Evolutionary conservation across 2,113 vertebrate species (phyloP), one percentile per base, ranked within the genome.

Genomic region (Mobula birostris): DNA sequence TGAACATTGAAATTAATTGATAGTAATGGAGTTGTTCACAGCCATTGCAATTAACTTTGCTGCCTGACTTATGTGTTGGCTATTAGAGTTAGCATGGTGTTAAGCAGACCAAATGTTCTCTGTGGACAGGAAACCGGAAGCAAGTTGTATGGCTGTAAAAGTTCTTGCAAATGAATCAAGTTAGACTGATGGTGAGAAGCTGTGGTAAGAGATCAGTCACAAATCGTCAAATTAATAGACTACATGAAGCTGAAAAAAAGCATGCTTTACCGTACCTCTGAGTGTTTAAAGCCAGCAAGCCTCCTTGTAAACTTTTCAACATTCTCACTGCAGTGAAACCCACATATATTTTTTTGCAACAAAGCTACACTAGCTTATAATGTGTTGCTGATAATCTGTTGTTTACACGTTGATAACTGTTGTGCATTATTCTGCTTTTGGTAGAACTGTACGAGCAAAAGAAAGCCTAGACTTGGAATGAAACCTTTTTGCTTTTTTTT

Each of bases 101-200:
- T 74, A 76, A 74, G 24, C 91, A 74, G 91, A 29, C 91, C 36
- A 74, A 56, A 21, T 7, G 91, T 74, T 21, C 40, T 93, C 68
- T 56, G 91, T 93, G 91, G 91, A 66, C 72, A 70, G 70, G 91
- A 74, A 76, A 76, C 11, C 68, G 36, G n/a, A 93, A 93, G 68
- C 91, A 74, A 36, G 27, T 68, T 93, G 68, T 48, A 93, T n/a
- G 85, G n/a, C 85, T 90, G 85, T 66, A 66, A 90, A 66, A 17
- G 36, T 93, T 93, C 74, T 48, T 48, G 36, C 48, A 93, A 68
- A 93, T 48, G 19, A 68, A 74, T 93, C 70, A 74, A 7, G 8
- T 93, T 68, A 2, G 72, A 32, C 36, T 92, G n/a, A 92, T 36
- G 24, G n/a, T 32, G 24, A 74, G 68, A 93, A 56, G 24, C 70